Evolutionary conservation across 1,140 invertebrate species (phyloP).

Genomic region (Acromyrmex charruanus): DNA sequence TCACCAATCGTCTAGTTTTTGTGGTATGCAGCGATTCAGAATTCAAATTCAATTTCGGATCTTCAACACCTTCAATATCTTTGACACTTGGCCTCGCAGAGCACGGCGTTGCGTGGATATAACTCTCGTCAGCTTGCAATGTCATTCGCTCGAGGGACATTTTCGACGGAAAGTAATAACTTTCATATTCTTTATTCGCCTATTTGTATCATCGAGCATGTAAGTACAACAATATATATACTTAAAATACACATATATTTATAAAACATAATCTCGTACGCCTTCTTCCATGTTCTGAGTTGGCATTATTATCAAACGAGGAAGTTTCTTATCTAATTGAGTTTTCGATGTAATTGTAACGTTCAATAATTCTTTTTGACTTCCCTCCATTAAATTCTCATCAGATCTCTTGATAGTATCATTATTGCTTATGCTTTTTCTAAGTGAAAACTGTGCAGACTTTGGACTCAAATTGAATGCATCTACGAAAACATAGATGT

Average conservation of each 20-base stretch:
- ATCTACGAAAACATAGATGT: conserved; percentile 8
- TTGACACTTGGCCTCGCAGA: background rate
- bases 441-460: background rate
- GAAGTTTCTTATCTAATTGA: conserved; percentile 6
- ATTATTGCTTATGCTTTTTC: background rate
- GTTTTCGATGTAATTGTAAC: background rate
- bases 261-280: conserved; percentile 18
- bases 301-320: background rate
- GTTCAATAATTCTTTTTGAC: conserved; percentile 17
- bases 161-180: conserved; percentile 16
- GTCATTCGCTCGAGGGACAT: conserved; percentile 35
- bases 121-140: conserved; percentile 2
- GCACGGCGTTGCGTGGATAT: background rate
- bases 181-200: conserved; percentile 3
- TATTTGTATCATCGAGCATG: conserved; percentile 29
- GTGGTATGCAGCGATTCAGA: background rate
- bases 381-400: background rate
- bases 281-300: conserved; percentile 13
- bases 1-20: conserved; percentile 13
- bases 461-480: background rate
- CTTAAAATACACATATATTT: background rate
- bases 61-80: background rate
- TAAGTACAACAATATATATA: conserved; percentile 1
- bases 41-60: conserved; percentile 47
- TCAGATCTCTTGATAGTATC: background rate